Conservation (phyloP, 2,888 invertebrate genomes). For the Drosophila cracens region DNA sequence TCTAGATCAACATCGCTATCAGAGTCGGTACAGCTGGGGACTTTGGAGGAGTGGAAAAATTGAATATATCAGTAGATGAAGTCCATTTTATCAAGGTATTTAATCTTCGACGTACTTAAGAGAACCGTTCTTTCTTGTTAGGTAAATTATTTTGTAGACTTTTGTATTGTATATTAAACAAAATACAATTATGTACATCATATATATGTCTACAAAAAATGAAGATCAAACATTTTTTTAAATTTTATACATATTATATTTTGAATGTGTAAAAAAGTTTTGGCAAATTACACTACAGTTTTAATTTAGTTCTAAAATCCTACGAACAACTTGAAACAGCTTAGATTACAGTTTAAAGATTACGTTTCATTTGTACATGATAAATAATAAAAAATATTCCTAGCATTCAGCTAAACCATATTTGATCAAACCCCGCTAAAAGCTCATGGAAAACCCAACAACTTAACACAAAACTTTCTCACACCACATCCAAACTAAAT, state of each 20-base stretch:
- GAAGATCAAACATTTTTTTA: too few relatives aligned
- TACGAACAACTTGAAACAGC: background rate
- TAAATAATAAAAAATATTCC: background rate
- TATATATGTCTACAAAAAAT: background rate
- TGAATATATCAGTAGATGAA: background rate
- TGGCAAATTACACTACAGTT: background rate
- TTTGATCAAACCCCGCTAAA: background rate
- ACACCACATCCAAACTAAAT: background rate
- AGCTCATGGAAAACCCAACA: background rate
- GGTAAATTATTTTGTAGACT: background rate
- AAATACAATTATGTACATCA: too few relatives aligned
- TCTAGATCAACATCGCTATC: background rate
- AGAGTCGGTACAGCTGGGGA: background rate
- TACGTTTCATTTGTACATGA: background rate
- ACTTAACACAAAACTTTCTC: background rate
- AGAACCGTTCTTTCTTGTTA: fast-evolving
- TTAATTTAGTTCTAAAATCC: background rate
- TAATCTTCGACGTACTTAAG: background rate
- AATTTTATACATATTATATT: too few relatives aligned
- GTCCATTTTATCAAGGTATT: background rate
- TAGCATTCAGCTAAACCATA: background rate
- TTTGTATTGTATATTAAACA: background rate
- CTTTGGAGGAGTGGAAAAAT: background rate
- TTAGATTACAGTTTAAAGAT: background rate
- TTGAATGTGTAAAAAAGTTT: background rate